A percentile compares a stretch with the other conserved stretches of the same genome.
Conservation (phyloP, 2,888 invertebrate species). For the Spodoptera picta region DNA sequence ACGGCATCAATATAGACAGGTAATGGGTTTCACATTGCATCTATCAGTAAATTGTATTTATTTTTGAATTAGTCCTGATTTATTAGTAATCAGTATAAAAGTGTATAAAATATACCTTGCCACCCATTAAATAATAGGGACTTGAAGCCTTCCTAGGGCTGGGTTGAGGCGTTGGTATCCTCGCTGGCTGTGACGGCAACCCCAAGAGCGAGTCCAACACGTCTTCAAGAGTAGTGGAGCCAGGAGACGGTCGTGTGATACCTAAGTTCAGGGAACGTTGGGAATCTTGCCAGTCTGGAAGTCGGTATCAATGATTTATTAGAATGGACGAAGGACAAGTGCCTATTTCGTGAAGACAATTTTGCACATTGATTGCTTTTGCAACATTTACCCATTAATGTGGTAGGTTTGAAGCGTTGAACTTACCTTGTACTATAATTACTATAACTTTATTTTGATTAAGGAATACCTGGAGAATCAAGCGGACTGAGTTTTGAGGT, state of each 20-base stretch:
- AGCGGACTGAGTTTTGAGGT: slow-evolving; percentile 11
- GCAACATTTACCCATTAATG: no score
- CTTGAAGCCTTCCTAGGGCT: slow-evolving; percentile 85
- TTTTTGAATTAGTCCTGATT: background rate
- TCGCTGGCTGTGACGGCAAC: slow-evolving; percentile 91
- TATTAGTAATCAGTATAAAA: slow-evolving; percentile 39
- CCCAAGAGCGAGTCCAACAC: slow-evolving; percentile 97
- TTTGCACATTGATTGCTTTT: no score
- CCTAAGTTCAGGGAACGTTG: slow-evolving; percentile 86
- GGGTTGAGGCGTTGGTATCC: slow-evolving; percentile 92
- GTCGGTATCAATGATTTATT: slow-evolving; percentile 58
- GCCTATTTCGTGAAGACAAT: background rate
- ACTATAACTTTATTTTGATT: no score
- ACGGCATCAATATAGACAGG: no score
- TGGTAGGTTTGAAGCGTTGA: no score
- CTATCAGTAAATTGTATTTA: no score
- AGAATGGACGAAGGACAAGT: slow-evolving; percentile 44
- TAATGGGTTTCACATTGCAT: no score
- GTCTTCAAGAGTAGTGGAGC: slow-evolving; percentile 97
- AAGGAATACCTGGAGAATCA: slow-evolving; percentile 9
- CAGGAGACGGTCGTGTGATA: slow-evolving; percentile 91
- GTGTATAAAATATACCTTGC: slow-evolving; percentile 75
- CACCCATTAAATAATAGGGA: slow-evolving; percentile 84
- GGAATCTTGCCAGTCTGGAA: slow-evolving; percentile 87
- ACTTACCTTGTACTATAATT: no score